Conservation (phyloP, 1,140 invertebrate species). For the Cataglyphis hispanica region DNA sequence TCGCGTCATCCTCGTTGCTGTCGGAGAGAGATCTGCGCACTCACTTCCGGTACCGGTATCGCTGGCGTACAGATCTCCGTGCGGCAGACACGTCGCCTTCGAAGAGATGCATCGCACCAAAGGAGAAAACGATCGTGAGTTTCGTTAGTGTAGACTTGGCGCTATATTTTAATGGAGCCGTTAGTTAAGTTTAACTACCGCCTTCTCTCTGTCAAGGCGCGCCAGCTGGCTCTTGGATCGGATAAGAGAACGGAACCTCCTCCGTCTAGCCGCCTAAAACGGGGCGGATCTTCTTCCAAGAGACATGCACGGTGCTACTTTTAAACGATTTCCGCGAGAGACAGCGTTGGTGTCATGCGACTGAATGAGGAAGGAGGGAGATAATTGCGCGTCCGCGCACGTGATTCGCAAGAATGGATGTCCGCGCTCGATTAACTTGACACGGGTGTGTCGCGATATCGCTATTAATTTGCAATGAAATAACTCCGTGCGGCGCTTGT, state of each 20-base stretch:
- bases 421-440: constrained; percentile 2
- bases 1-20: constrained; percentile 58
- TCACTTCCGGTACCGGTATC: constrained; percentile 62
- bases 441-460: constrained; percentile 32
- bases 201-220: constrained; percentile 66
- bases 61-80: constrained; percentile 16
- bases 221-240: constrained; percentile 71
- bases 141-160: constrained; percentile 63
- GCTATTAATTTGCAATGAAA: constrained; percentile 51
- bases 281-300: neutral
- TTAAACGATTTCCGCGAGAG: neutral
- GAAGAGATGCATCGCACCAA: neutral
- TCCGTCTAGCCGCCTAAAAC: constrained; percentile 2
- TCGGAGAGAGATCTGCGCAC: constrained; percentile 39
- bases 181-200: constrained; percentile 80
- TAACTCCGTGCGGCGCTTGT: constrained; percentile 28
- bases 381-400: constrained; percentile 13
- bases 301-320: neutral
- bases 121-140: constrained; percentile 33
- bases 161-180: constrained; percentile 80
- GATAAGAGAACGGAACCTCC: constrained; percentile 43
- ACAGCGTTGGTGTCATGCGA: neutral
- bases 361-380: neutral
- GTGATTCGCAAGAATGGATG: constrained; percentile 22
- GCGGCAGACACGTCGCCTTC: neutral